These are phyloP conservation scores for Pteronotus mesoamericanus DNA, from an alignment of 2,797 vertebrate species.

Conservation along the genomic window DNA sequence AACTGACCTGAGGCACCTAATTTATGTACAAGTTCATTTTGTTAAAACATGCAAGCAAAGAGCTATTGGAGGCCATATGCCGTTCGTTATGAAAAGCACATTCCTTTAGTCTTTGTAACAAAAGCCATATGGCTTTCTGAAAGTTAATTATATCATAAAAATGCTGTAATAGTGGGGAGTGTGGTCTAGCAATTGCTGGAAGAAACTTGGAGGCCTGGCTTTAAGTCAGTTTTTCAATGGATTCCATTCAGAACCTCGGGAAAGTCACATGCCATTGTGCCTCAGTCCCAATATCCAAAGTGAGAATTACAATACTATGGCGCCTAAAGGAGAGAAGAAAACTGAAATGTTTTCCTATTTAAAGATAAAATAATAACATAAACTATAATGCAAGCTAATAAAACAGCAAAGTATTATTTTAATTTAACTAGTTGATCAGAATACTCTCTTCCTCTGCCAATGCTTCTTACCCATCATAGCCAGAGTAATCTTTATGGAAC, in stretches of 20 bases:
- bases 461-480: neutral
- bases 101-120: slow-evolving; percentile 78
- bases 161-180: slow-evolving; percentile 75
- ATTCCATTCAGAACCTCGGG: neutral
- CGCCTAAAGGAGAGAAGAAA: neutral
- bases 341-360: neutral
- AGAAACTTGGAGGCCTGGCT: slow-evolving; percentile 1
- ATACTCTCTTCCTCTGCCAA: neutral
- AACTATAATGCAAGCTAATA: neutral
- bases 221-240: slow-evolving; percentile 1
- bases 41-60: slow-evolving; percentile 67
- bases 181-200: slow-evolving; percentile 52
- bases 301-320: neutral
- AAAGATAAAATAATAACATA: neutral
- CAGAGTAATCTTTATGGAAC: neutral
- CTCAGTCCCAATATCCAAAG: neutral
- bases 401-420: neutral
- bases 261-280: neutral
- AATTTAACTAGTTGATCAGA: neutral
- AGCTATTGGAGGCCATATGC: slow-evolving; percentile 67
- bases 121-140: slow-evolving; percentile 79
- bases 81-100: slow-evolving; percentile 76
- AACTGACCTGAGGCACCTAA: slow-evolving; percentile 62
- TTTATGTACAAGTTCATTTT: slow-evolving; percentile 61
- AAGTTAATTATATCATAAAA: slow-evolving; percentile 78